phyloP scores from a whole-genome alignment of 2,113 vertebrate genomes.

The Pygoscelis antarcticus region DNA sequence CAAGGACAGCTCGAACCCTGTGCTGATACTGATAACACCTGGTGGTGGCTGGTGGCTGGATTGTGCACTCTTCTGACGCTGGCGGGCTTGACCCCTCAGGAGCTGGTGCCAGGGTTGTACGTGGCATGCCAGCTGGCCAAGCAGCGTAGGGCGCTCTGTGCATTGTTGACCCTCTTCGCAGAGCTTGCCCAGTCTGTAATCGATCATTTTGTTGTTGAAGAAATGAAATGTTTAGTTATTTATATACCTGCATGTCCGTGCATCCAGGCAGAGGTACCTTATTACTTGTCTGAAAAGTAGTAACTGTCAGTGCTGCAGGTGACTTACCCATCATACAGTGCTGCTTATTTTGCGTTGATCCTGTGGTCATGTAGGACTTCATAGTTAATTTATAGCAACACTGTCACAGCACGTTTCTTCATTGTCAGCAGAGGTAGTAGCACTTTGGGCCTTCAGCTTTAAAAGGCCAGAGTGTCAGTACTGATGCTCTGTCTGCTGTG shows the following conservation, averaged over 20 bases:
- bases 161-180: neutral
- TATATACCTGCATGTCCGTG: neutral
- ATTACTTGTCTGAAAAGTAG: neutral
- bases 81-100: neutral
- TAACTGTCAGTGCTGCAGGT: neutral
- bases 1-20: neutral
- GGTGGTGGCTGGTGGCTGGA: neutral
- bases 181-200: neutral
- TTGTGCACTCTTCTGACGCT: neutral
- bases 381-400: neutral
- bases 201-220: neutral
- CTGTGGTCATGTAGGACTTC: neutral
- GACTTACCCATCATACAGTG: neutral
- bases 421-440: neutral
- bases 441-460: neutral
- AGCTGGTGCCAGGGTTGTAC: neutral
- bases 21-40: fast-evolving
- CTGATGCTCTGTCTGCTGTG: neutral
- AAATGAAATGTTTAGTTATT: neutral
- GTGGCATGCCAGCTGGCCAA: fast-evolving
- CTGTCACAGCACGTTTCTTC: neutral
- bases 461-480: neutral
- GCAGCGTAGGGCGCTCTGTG: neutral
- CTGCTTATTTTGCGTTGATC: neutral
- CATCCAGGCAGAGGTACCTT: neutral